Evolutionary conservation across 2,113 vertebrate genomes (phyloP).

Genomic region (Promerops cafer): DNA sequence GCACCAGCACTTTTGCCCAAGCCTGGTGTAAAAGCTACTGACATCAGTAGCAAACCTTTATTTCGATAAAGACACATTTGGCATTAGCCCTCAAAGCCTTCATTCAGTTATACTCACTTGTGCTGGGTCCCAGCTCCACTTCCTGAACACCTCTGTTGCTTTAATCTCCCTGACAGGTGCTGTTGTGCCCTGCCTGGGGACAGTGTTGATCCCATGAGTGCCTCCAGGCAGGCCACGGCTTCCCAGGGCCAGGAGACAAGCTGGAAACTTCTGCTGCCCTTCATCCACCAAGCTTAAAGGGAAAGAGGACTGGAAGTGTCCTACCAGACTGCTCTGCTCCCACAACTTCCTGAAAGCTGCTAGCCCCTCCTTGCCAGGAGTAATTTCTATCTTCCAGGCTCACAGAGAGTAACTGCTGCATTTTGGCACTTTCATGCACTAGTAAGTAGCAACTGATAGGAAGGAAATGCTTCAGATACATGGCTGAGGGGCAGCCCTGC

Average conservation of each 20-base stretch:
- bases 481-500: neutral
- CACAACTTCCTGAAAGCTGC: neutral
- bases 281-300: neutral
- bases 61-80: neutral
- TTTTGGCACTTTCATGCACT: neutral
- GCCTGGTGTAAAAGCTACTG: neutral
- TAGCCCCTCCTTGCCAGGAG: neutral
- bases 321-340: neutral
- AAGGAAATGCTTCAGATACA: neutral
- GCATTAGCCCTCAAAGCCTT: neutral
- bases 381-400: neutral
- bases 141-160: neutral
- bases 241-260: neutral
- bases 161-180: neutral
- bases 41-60: neutral
- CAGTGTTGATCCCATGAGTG: neutral
- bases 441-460: neutral
- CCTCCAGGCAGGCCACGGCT: neutral
- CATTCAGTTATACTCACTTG: neutral
- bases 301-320: rapidly evolving
- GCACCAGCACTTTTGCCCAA: neutral
- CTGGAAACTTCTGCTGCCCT: neutral
- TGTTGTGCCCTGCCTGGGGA: neutral
- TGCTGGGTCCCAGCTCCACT: neutral
- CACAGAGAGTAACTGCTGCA: neutral